Percentiles rank a stretch among this genome's conserved stretches.
These are phyloP conservation scores for Triplophysa yarkandensis DNA, from an alignment of 2,797 vertebrate species.

Conservation along the genomic window DNA sequence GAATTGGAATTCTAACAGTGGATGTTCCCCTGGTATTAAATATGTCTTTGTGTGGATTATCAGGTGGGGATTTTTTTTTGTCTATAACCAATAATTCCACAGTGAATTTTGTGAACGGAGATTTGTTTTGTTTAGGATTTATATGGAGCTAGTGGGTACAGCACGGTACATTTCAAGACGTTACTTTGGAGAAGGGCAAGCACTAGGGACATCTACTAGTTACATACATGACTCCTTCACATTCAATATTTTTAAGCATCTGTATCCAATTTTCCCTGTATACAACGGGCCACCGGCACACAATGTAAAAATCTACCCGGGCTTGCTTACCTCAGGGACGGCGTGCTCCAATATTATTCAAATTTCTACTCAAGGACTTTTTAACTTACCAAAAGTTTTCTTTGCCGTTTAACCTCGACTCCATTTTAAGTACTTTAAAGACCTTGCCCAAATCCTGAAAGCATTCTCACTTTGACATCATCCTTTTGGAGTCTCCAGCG, in stretches of 20 bases:
- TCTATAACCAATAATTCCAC: background rate
- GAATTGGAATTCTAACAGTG: background rate
- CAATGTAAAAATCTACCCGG: constrained; percentile 7
- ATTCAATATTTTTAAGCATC: constrained; percentile 8
- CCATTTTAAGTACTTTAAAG: constrained; percentile 6
- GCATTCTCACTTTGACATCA: background rate
- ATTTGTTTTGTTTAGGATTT: background rate
- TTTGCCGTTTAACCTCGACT: background rate
- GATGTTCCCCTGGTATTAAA: background rate
- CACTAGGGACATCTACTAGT: too few species aligned
- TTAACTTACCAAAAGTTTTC: background rate
- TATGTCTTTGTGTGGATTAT: background rate
- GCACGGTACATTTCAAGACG: background rate
- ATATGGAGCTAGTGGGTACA: background rate
- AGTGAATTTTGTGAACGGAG: background rate
- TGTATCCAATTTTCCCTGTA: background rate
- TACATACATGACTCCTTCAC: constrained; percentile 9
- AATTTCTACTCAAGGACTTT: constrained; percentile 15
- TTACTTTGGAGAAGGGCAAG: background rate
- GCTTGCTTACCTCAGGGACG: background rate
- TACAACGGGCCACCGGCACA: background rate
- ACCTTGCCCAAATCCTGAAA: background rate
- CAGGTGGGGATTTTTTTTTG: background rate
- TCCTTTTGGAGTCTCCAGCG: background rate
- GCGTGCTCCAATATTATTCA: background rate